Percentiles rank a stretch among this genome's conserved stretches.
phyloP scores from a whole-genome alignment of 1,140 invertebrate genomes.

The Anastatus disparis region DNA sequence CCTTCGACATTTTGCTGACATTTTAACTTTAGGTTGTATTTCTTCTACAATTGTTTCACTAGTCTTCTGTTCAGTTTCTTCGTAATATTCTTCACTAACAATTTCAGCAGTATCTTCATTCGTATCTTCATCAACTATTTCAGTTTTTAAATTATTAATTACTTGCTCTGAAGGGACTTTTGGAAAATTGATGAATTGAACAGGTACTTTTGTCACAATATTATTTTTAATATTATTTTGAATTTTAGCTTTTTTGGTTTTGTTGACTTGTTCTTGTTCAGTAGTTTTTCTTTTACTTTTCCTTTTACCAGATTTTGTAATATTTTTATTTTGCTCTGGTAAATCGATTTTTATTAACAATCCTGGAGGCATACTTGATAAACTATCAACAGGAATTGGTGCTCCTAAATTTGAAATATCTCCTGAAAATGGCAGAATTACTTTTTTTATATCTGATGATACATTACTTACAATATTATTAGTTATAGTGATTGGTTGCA shows the following conservation, averaged over 20 bases:
- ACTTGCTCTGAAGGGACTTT: too few species aligned
- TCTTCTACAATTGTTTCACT: slow-evolving; percentile 16
- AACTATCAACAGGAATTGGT: slow-evolving; percentile 63
- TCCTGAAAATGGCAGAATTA: slow-evolving; percentile 61
- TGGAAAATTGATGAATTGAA: too few species aligned
- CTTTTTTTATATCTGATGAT: slow-evolving; percentile 55
- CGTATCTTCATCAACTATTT: slow-evolving; percentile 13
- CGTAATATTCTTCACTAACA: slow-evolving; percentile 39
- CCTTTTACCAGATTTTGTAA: slow-evolving; percentile 38
- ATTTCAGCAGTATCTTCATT: slow-evolving; percentile 32
- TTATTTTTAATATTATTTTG: slow-evolving; percentile 4
- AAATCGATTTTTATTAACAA: slow-evolving; percentile 65
- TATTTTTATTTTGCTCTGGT: slow-evolving; percentile 53
- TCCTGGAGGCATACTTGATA: slow-evolving; percentile 63
- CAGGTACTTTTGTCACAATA: neutral
- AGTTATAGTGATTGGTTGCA: slow-evolving; percentile 59
- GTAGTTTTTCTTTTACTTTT: slow-evolving; percentile 32
- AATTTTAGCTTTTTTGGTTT: neutral
- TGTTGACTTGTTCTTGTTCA: neutral
- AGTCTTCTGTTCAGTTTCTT: slow-evolving; percentile 40
- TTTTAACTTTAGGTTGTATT: slow-evolving; percentile 27
- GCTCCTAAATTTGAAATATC: slow-evolving; percentile 60
- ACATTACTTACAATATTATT: slow-evolving; percentile 54
- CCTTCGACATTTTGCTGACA: slow-evolving; percentile 42
- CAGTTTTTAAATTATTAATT: slow-evolving; percentile 1